A percentile compares a stretch with the other conserved stretches of the same genome.
Evolutionary conservation across 2,797 vertebrate genomes (phyloP).

Genomic region (Jordanella pulchra): DNA sequence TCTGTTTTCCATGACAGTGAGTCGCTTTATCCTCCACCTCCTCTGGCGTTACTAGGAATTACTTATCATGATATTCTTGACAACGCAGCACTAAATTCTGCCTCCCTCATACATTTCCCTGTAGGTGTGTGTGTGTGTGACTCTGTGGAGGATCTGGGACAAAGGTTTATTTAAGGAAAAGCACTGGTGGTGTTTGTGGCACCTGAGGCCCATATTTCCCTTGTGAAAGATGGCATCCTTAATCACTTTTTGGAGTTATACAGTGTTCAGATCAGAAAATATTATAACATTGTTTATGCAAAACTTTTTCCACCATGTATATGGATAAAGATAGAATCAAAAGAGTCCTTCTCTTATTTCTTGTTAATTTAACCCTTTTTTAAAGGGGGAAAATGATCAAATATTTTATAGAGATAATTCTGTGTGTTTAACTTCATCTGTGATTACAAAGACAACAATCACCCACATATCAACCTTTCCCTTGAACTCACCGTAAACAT

Average conservation of each 20-base stretch:
- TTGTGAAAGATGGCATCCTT: conserved; percentile 53
- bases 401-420: background rate
- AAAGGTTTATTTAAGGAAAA: conserved; percentile 78
- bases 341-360: background rate
- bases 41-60: conserved; percentile 69
- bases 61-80: conserved; percentile 76
- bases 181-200: conserved; percentile 72
- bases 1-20: conserved; percentile 65
- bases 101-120: conserved; percentile 61
- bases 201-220: conserved; percentile 68
- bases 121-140: conserved; percentile 23
- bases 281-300: conserved; percentile 42
- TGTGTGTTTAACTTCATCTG: conserved; percentile 1
- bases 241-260: conserved; percentile 61
- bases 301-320: conserved; percentile 12
- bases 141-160: conserved; percentile 57
- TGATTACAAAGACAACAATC: conserved; percentile 11
- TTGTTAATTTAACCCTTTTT: background rate
- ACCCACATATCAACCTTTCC: background rate
- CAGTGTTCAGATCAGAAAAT: conserved; percentile 53
- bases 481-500: conserved; percentile 93
- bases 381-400: background rate
- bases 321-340: background rate
- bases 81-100: conserved; percentile 73
- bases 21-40: conserved; percentile 64